These are phyloP conservation scores for Mercenaria mercenaria DNA, from an alignment of 1,140 invertebrate species.

Conservation along the genomic window DNA sequence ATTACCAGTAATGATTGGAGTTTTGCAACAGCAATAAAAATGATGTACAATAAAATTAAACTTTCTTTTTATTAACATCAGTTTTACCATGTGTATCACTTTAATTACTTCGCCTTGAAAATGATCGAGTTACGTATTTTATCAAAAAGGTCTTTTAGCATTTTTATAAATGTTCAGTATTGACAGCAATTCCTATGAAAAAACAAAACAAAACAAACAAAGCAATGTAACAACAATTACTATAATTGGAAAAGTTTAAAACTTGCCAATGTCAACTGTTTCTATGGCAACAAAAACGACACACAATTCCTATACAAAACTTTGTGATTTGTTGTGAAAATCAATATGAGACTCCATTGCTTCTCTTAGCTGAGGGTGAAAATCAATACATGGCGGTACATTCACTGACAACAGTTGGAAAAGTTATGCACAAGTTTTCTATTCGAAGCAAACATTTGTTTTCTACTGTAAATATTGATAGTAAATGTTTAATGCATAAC, in stretches of 20 bases:
- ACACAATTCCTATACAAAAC: conserved; percentile 57
- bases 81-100: no score
- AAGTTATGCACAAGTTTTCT: conserved; percentile 20
- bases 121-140: no score
- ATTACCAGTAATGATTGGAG: no score
- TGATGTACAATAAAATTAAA: no score
- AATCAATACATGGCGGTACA: conserved; percentile 7
- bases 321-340: conserved; percentile 63
- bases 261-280: background rate
- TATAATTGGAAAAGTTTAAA: background rate
- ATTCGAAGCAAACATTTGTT: background rate
- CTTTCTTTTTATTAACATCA: no score
- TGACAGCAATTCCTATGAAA: no score
- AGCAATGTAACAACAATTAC: background rate
- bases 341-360: conserved; percentile 40
- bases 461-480: background rate
- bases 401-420: conserved; percentile 34
- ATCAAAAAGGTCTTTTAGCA: no score
- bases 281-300: conserved; percentile 51
- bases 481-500: background rate
- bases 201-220: background rate
- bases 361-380: background rate
- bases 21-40: no score
- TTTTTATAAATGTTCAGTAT: no score
- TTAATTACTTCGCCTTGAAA: no score